Evolutionary conservation across 2,888 invertebrate species (phyloP).

Genomic region (Acanthosepion esculentum): DNA sequence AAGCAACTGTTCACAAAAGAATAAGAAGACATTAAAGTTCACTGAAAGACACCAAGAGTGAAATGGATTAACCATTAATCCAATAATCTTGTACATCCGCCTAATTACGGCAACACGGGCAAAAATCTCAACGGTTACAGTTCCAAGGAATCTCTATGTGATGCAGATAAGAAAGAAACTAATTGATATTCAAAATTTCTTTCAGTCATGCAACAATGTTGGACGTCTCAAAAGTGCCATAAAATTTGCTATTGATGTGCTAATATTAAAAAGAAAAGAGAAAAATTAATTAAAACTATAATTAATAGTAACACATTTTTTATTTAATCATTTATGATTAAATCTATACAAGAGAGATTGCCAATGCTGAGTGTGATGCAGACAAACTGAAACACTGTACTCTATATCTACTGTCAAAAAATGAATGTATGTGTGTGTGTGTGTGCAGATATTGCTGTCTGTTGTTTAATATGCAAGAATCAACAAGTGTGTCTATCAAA

Average conservation of each 20-base stretch:
- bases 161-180: constrained; percentile 7
- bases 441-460: too few relatives aligned
- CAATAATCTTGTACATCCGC: constrained; percentile 7
- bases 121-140: background rate
- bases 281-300: constrained; percentile 33
- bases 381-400: too few relatives aligned
- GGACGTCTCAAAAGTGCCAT: background rate
- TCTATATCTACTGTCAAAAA: too few relatives aligned
- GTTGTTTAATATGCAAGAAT: too few relatives aligned
- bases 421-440: background rate
- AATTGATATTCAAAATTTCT: background rate
- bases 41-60: background rate
- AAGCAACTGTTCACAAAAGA: background rate
- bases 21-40: constrained; percentile 33
- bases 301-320: constrained; percentile 11
- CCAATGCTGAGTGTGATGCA: background rate
- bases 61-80: constrained; percentile 1
- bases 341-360: background rate
- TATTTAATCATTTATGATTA: background rate
- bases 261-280: constrained; percentile 16
- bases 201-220: constrained; percentile 16
- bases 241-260: constrained; percentile 33
- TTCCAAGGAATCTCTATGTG: background rate
- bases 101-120: background rate
- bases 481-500: too few relatives aligned